Evolutionary conservation across 2,113 vertebrate genomes (phyloP).

Genomic region (Osmerus mordax): DNA sequence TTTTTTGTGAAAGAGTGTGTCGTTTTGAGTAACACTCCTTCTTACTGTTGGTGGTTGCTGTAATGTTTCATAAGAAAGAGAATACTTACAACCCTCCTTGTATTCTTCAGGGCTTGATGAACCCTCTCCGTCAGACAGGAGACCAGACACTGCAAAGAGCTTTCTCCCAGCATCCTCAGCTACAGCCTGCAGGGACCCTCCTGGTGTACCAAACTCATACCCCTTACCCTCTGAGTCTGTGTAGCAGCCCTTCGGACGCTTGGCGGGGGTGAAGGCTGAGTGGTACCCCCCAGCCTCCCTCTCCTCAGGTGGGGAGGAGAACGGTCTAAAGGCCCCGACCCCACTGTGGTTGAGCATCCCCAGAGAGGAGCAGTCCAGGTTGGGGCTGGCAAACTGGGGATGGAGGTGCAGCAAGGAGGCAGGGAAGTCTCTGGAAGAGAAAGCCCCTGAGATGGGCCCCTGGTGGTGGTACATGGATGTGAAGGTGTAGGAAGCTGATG

Average conservation of each 20-base stretch:
- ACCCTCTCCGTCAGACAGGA: conserved; percentile 89
- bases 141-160: conserved; percentile 94
- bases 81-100: conserved; percentile 92
- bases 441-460: conserved; percentile 85
- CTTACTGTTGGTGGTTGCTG: too few species aligned
- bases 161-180: conserved; percentile 89
- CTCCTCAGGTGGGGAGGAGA: conserved; percentile 88
- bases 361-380: conserved; percentile 93
- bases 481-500: conserved; percentile 95
- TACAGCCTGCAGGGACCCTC: conserved; percentile 79
- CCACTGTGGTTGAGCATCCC: conserved; percentile 94
- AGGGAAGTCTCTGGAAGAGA: conserved; percentile 92
- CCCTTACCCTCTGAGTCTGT: conserved; percentile 92
- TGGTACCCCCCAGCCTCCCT: conserved; percentile 86
- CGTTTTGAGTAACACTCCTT: too few species aligned
- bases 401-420: conserved; percentile 94
- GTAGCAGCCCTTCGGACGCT: conserved; percentile 95
- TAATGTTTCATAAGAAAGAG: background rate
- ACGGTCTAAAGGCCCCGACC: conserved; percentile 93
- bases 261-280: conserved; percentile 94
- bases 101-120: conserved; percentile 92
- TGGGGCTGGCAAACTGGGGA: conserved; percentile 86
- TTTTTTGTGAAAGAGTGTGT: too few species aligned
- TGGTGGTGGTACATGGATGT: conserved; percentile 98
- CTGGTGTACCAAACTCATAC: conserved; percentile 87